phyloP scores from a whole-genome alignment of 2,113 vertebrate genomes.

The Phainopepla nitens region DNA sequence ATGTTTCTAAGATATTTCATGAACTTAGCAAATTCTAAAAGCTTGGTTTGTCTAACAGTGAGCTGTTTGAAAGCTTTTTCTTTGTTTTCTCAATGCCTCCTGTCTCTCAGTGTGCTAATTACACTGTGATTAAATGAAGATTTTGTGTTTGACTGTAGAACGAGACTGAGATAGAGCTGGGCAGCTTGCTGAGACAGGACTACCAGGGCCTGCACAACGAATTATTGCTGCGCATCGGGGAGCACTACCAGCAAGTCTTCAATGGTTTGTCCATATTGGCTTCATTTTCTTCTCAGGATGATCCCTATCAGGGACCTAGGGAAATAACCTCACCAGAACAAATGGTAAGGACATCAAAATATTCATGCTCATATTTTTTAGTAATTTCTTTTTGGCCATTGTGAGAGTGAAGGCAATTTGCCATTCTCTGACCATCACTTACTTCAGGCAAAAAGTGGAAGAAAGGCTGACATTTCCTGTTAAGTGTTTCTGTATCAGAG shows the following conservation, averaged over 20 bases:
- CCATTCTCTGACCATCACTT: background rate
- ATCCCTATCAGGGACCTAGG: conserved; percentile 87
- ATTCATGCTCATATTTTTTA: background rate
- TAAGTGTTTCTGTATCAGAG: background rate
- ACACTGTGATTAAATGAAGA: background rate
- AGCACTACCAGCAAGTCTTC: conserved; percentile 96
- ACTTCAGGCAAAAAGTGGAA: background rate
- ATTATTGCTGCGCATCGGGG: conserved; percentile 89
- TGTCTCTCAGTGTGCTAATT: background rate
- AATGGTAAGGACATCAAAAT: conserved; percentile 77
- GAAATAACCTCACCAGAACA: conserved; percentile 87
- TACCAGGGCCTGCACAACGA: conserved; percentile 98
- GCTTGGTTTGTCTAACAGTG: background rate
- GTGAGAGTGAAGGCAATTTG: background rate
- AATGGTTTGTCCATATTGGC: conserved; percentile 95
- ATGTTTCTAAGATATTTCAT: background rate
- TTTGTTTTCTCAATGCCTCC: background rate
- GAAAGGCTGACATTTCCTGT: background rate
- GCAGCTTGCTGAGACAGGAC: conserved; percentile 92
- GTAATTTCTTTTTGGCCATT: background rate
- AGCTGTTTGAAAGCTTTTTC: background rate
- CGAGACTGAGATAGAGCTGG: conserved; percentile 95
- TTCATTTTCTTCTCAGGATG: conserved; percentile 91
- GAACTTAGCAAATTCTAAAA: background rate
- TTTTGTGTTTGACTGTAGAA: conserved; percentile 71